Conservation (phyloP, 2,797 vertebrate genomes). For the Emydoidea blandingii region DNA sequence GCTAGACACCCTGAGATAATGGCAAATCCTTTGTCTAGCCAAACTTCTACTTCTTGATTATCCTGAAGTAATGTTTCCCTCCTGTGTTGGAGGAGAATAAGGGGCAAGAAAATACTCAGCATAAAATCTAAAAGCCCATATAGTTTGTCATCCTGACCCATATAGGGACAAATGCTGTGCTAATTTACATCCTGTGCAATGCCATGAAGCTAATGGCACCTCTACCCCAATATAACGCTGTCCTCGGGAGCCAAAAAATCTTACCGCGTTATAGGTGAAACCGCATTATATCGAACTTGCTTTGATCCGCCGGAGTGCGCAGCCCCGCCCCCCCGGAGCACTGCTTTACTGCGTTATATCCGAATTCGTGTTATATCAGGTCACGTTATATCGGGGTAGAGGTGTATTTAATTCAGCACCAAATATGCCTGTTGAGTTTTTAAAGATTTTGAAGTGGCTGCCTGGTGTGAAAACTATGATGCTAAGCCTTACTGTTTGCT, state of each 20-base stretch:
- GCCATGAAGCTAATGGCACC: not conserved
- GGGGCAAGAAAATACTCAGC: not conserved
- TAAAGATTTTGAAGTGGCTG: not conserved
- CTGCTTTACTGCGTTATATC: too few species aligned
- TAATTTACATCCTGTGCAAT: not conserved
- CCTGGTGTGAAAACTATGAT: not conserved
- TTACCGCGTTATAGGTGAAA: too few species aligned
- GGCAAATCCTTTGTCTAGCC: not conserved
- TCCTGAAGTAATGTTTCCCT: not conserved
- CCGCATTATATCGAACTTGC: too few species aligned
- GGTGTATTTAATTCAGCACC: not conserved
- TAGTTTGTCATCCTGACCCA: fast-evolving
- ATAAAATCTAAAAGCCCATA: not conserved
- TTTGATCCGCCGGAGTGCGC: too few species aligned
- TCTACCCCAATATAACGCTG: too few species aligned
- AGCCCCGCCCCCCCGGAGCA: too few species aligned
- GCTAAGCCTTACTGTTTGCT: not conserved
- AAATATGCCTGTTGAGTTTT: not conserved
- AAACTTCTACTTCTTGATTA: slow-evolving; percentile 17
- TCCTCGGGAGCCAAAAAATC: too few species aligned
- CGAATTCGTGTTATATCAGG: too few species aligned
- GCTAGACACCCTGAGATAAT: not conserved
- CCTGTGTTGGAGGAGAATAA: not conserved
- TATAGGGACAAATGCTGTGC: not conserved
- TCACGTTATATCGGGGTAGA: too few species aligned